A percentile compares a stretch with the other conserved stretches of the same genome.
Evolutionary conservation across 1,140 invertebrate species (phyloP).

Genomic region (Apis dorsata): DNA sequence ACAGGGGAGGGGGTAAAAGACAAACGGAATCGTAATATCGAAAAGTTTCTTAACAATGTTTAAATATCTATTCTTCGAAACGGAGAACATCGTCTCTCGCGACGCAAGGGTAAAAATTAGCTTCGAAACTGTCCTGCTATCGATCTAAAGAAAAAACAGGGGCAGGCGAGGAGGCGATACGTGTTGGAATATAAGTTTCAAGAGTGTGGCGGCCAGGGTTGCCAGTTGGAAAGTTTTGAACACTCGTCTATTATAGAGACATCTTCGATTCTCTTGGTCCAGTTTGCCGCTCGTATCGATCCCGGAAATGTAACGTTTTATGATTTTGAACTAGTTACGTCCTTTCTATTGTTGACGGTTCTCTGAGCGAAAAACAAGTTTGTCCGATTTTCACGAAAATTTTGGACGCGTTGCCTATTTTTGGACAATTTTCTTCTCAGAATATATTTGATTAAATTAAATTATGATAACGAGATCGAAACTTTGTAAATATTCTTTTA

Average conservation of each 20-base stretch:
- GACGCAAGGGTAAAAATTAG: neutral
- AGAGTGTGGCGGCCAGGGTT: neutral
- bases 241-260: neutral
- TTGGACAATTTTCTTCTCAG: too few species aligned
- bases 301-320: conserved; percentile 14
- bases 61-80: too few species aligned
- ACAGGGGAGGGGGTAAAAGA: neutral
- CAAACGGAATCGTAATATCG: neutral
- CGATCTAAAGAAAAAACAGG: conserved; percentile 7
- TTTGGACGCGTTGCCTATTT: too few species aligned
- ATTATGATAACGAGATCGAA: too few species aligned
- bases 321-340: neutral
- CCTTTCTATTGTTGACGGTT: neutral
- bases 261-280: neutral
- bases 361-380: neutral
- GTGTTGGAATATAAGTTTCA: neutral
- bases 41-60: neutral
- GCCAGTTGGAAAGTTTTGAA: conserved; percentile 26
- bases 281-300: neutral
- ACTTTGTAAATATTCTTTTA: too few species aligned
- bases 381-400: neutral
- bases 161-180: neutral
- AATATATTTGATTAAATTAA: too few species aligned
- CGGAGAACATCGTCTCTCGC: neutral
- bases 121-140: neutral